Evolutionary conservation across 2,797 vertebrate species (phyloP).

Genomic region (Echeneis naucrates): DNA sequence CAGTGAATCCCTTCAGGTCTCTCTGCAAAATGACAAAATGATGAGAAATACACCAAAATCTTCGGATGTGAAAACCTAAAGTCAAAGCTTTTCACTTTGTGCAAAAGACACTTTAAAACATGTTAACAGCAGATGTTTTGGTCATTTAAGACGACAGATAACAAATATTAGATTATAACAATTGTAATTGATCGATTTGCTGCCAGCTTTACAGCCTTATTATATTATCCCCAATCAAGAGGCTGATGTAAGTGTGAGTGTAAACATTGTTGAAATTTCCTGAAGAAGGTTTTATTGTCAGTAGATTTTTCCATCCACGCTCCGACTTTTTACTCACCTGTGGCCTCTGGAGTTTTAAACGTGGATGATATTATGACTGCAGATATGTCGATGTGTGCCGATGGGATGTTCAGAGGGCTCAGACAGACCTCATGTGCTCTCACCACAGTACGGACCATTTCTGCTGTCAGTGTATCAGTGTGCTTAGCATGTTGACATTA

Average conservation of each 20-base stretch:
- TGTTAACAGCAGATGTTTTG: too few species aligned
- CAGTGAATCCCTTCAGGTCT: neutral
- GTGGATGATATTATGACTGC: constrained; percentile 15
- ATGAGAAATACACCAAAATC: neutral
- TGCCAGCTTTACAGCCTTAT: neutral
- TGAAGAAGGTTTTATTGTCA: constrained; percentile 1
- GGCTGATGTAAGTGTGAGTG: neutral
- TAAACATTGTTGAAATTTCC: constrained; percentile 36
- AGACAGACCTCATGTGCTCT: constrained; percentile 11
- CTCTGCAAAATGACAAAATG: neutral
- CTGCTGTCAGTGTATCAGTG: constrained; percentile 33
- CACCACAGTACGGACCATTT: constrained; percentile 14
- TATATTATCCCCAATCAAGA: neutral
- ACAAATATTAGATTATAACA: neutral
- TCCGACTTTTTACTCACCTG: constrained; percentile 11
- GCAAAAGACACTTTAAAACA: too few species aligned
- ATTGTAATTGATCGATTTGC: neutral
- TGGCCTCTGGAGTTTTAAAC: constrained; percentile 29
- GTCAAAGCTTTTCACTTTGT: neutral
- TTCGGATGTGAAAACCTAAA: neutral
- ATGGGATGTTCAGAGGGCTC: constrained; percentile 23
- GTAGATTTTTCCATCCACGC: constrained; percentile 17
- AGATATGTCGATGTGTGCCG: constrained; percentile 4
- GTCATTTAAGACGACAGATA: neutral
- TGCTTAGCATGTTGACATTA: constrained; percentile 50